Percentiles rank a stretch among this genome's conserved stretches.
These are phyloP conservation scores for Psammodynastes pulverulentus DNA, from an alignment of 2,113 vertebrate species.

Conservation along the genomic window DNA sequence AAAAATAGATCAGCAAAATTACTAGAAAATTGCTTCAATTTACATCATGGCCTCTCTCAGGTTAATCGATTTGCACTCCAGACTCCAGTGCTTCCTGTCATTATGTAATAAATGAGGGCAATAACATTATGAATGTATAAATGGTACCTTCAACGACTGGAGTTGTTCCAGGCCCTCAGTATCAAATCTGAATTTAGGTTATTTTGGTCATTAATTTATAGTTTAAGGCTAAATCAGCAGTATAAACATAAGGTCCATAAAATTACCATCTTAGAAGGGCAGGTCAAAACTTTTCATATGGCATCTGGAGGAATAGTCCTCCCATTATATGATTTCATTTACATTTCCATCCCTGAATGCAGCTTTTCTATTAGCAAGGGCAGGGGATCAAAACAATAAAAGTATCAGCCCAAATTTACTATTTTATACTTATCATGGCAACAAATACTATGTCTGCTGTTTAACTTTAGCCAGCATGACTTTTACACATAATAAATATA, in stretches of 20 bases:
- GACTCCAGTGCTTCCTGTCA: neutral
- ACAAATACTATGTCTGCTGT: neutral
- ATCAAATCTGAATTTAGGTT: slow-evolving; percentile 19
- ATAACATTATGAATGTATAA: neutral
- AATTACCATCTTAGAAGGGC: slow-evolving; percentile 14
- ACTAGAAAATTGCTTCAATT: neutral
- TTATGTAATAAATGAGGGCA: neutral
- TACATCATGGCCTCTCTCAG: neutral
- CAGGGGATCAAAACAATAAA: slow-evolving; percentile 6
- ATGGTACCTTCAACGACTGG: neutral
- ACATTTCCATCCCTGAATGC: slow-evolving; percentile 18
- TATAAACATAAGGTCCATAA: slow-evolving; percentile 27
- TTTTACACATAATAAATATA: neutral
- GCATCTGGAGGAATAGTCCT: slow-evolving; percentile 11
- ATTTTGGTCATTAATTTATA: slow-evolving; percentile 19
- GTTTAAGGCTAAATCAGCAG: slow-evolving; percentile 30
- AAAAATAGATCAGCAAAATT: neutral
- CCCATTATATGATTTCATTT: neutral
- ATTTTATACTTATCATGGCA: neutral
- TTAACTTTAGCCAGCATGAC: neutral
- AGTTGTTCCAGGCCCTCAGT: slow-evolving; percentile 6
- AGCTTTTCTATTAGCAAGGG: slow-evolving; percentile 12
- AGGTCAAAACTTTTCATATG: slow-evolving; percentile 24
- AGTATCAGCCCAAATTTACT: neutral
- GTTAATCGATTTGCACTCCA: slow-evolving; percentile 5